Conservation (phyloP, 64 coral and sea anemone genomes). For the Montipora capricornis region DNA sequence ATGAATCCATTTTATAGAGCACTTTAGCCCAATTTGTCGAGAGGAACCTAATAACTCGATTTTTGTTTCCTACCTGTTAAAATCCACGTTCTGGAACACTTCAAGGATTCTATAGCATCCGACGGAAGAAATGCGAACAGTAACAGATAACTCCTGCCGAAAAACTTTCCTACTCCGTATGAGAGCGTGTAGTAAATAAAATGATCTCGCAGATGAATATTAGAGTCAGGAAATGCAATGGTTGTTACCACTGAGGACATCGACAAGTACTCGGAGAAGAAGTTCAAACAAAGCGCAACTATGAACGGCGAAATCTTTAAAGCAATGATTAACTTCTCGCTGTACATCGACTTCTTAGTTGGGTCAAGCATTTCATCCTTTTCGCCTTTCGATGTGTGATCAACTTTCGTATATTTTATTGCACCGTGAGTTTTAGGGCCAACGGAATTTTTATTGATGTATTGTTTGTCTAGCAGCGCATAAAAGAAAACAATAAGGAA, state of each 20-base stretch:
- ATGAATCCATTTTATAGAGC: no score
- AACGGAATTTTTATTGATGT: slow-evolving; percentile 10
- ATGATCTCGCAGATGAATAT: slow-evolving; percentile 70
- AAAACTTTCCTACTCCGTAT: slow-evolving; percentile 81
- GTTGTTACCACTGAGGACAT: slow-evolving; percentile 75
- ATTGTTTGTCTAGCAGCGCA: slow-evolving; percentile 79
- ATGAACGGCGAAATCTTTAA: slow-evolving; percentile 72
- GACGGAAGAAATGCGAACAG: slow-evolving; percentile 41
- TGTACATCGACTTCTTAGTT: neutral
- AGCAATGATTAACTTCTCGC: slow-evolving; percentile 26
- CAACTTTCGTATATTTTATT: slow-evolving; percentile 39
- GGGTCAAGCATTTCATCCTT: neutral
- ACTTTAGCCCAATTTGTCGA: no score
- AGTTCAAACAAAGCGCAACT: slow-evolving; percentile 62
- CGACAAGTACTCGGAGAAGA: slow-evolving; percentile 75
- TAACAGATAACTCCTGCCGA: slow-evolving; percentile 79
- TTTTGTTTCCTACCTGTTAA: slow-evolving; percentile 22
- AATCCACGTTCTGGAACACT: slow-evolving; percentile 78
- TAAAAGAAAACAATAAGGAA: slow-evolving; percentile 72
- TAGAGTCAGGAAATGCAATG: slow-evolving; percentile 66
- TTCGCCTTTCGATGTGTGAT: neutral
- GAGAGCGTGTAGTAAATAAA: slow-evolving; percentile 74
- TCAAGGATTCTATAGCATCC: slow-evolving; percentile 21
- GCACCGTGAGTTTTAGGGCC: neutral
- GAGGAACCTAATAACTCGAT: neutral